Percentiles rank a stretch among this genome's conserved stretches.
Conservation (phyloP, 2,888 invertebrate genomes). For the Pherbina coryleti region DNA sequence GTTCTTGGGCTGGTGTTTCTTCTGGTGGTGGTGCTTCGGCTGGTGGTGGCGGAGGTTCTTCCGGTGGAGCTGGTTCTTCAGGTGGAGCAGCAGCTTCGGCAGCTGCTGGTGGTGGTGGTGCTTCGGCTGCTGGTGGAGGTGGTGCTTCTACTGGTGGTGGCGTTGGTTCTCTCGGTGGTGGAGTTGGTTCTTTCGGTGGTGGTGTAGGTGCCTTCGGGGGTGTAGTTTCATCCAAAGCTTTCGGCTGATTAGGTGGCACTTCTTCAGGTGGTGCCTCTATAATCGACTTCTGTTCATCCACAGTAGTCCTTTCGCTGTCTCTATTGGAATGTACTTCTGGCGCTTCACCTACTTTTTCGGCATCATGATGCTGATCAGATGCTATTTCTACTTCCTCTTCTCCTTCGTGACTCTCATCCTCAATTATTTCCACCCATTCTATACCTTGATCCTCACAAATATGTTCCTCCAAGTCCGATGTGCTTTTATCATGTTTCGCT, state of each 20-base stretch:
- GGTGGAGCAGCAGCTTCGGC: neutral
- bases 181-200: neutral
- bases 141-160: neutral
- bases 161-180: neutral
- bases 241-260: neutral
- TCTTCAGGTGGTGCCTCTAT: neutral
- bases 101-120: neutral
- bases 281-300: neutral
- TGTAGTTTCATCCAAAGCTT: neutral
- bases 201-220: neutral
- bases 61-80: constrained; percentile 14
- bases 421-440: neutral
- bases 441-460: neutral
- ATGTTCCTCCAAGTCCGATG: constrained; percentile 37
- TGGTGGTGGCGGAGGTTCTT: constrained; percentile 20
- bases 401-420: constrained; percentile 8
- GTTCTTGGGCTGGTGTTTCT: constrained; percentile 16
- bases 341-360: neutral
- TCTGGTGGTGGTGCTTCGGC: neutral
- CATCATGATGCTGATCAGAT: neutral
- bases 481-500: neutral
- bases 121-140: neutral
- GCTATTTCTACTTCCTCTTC: constrained; percentile 1
- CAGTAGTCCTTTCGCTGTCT: neutral
- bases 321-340: neutral